Conservation (phyloP, 1,140 invertebrate species). For the Micrasema longulum region DNA sequence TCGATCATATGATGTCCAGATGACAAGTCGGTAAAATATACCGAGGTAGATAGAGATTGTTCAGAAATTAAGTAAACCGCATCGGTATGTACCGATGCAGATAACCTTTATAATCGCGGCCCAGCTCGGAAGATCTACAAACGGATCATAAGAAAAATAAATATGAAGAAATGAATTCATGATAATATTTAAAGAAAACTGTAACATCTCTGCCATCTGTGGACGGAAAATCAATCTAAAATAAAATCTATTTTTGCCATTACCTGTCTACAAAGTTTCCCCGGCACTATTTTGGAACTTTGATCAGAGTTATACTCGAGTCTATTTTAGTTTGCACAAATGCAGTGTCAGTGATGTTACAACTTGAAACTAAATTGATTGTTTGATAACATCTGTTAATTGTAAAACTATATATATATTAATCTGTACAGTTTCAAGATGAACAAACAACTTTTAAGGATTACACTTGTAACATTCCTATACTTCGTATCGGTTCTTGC, state of each 20-base stretch:
- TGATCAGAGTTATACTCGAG: background rate
- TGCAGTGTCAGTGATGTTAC: background rate
- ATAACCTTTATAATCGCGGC: too few species aligned
- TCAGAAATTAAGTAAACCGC: too few species aligned
- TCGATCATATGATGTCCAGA: too few species aligned
- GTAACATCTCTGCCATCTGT: background rate
- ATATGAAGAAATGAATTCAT: too few species aligned
- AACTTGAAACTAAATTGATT: background rate
- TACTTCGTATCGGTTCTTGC: background rate
- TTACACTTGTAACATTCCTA: constrained; percentile 1
- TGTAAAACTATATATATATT: constrained; percentile 2
- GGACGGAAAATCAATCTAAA: background rate
- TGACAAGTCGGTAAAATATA: too few species aligned
- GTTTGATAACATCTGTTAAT: background rate
- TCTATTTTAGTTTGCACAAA: constrained; percentile 12
- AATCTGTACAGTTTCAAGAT: constrained; percentile 1
- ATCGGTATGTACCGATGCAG: too few species aligned
- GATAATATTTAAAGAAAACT: too few species aligned
- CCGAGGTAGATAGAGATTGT: too few species aligned
- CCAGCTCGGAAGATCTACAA: too few species aligned
- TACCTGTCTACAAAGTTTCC: background rate
- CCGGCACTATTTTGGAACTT: background rate
- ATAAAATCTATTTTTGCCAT: background rate
- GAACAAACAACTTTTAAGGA: background rate
- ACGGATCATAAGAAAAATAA: too few species aligned